Conservation (phyloP, 2,888 invertebrate species). For the Cerceris rybyensis region DNA sequence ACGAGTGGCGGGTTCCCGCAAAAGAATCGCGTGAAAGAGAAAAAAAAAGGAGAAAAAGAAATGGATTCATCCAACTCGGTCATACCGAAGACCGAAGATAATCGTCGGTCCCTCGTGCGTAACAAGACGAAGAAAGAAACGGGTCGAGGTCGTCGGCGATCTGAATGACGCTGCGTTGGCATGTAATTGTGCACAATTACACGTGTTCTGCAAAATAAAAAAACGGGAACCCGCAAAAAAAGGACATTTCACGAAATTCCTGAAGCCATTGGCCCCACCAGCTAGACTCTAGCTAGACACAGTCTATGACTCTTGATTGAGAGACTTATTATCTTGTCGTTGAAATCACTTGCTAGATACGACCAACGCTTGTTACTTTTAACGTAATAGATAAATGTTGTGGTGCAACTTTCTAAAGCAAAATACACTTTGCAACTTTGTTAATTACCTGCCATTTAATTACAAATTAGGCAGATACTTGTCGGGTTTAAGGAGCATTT, state of each 20-base stretch:
- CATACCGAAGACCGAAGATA: conserved; percentile 42
- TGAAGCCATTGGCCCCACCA: not conserved
- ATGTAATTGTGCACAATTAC: conserved; percentile 48
- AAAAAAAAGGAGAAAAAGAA: conserved; percentile 20
- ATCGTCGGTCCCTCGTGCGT: conserved; percentile 17
- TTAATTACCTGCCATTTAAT: too few species aligned
- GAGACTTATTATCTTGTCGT: not conserved
- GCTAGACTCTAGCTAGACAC: conserved; percentile 27
- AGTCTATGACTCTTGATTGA: not conserved
- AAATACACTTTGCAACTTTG: not conserved
- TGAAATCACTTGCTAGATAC: not conserved
- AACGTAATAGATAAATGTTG: not conserved
- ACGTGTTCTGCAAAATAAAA: conserved; percentile 30
- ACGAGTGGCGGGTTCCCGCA: too few species aligned
- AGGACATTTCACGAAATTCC: not conserved
- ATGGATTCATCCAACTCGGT: conserved; percentile 32
- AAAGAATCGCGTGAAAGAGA: conserved; percentile 2
- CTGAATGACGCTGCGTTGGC: conserved; percentile 41
- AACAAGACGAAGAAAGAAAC: conserved; percentile 60
- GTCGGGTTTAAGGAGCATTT: too few species aligned
- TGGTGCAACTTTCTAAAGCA: not conserved
- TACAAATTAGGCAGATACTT: too few species aligned
- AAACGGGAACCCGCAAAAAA: conserved; percentile 12
- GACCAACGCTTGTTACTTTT: not conserved
- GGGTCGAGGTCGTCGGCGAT: conserved; percentile 70